A percentile compares a stretch with the other conserved stretches of the same genome.
Evolutionary conservation across 2,113 vertebrate genomes (phyloP).

Genomic region (Paraplagusia blochii): DNA sequence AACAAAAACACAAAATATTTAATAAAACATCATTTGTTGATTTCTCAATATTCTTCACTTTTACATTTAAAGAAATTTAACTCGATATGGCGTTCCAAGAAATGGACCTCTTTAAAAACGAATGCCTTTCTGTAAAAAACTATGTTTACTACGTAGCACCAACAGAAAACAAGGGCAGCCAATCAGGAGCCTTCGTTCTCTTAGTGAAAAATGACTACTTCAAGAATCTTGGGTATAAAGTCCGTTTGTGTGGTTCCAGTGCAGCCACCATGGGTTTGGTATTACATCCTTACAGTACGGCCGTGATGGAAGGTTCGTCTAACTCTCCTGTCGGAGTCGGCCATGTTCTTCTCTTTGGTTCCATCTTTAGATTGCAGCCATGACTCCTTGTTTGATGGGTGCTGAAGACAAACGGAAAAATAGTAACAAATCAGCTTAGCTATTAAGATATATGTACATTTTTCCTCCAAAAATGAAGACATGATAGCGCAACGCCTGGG

Average conservation of each 20-base stretch:
- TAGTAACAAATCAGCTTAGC: too few species aligned
- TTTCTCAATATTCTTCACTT: constrained; percentile 53
- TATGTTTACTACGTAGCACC: constrained; percentile 81
- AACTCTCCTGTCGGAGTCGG: constrained; percentile 71
- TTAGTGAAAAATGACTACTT: constrained; percentile 56
- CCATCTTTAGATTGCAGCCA: constrained; percentile 80
- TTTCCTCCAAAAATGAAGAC: too few species aligned
- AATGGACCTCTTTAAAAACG: constrained; percentile 60
- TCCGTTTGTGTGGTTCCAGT: constrained; percentile 81
- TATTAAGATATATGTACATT: too few species aligned
- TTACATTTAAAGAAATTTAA: constrained; percentile 41
- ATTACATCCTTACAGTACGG: constrained; percentile 71
- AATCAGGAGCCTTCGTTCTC: constrained; percentile 56
- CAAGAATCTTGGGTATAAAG: constrained; percentile 71
- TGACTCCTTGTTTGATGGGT: constrained; percentile 59
- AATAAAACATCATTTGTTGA: constrained; percentile 38
- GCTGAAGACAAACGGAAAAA: constrained; percentile 53
- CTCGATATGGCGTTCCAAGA: constrained; percentile 44
- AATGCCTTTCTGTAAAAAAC: constrained; percentile 41
- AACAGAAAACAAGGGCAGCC: constrained; percentile 79
- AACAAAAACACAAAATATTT: constrained; percentile 32
- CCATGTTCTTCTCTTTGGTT: constrained; percentile 23
- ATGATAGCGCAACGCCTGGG: too few species aligned
- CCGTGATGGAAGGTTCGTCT: constrained; percentile 60
- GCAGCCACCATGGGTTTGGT: constrained; percentile 79